Evolutionary conservation across 2,113 vertebrate genomes (phyloP).

Genomic region (Tragelaphus scriptus): DNA sequence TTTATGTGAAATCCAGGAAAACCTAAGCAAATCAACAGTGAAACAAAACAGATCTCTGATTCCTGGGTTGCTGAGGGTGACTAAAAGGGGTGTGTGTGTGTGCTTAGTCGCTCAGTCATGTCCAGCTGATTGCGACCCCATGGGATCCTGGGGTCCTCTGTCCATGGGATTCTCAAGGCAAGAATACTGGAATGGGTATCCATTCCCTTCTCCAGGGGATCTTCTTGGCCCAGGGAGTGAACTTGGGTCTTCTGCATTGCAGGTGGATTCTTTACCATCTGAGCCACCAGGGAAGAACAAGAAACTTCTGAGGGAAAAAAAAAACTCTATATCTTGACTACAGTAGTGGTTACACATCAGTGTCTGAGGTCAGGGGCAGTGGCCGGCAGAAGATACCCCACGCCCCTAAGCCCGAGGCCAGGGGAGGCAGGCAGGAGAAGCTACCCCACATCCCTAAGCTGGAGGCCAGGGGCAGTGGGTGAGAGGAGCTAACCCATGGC

Average conservation of each 20-base stretch:
- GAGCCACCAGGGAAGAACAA: background rate
- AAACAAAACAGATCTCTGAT: background rate
- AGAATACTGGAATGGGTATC: background rate
- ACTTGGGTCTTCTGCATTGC: background rate
- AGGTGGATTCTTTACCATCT: background rate
- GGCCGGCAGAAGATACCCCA: no score
- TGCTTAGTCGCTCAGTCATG: background rate
- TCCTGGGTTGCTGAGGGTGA: background rate
- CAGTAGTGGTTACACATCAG: background rate
- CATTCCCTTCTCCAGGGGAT: background rate
- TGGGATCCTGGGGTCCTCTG: background rate
- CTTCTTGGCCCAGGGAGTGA: background rate
- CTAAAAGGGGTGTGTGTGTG: background rate
- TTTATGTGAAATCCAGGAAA: background rate
- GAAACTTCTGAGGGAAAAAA: background rate
- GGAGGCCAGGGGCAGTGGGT: no score
- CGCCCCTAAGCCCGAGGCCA: no score
- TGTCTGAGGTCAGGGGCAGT: no score
- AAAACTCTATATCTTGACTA: background rate
- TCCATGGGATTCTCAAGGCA: background rate
- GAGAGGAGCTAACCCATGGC: no score
- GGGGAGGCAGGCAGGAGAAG: no score
- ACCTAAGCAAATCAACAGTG: background rate
- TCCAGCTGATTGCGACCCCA: background rate
- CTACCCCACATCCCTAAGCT: no score